These are phyloP conservation scores for Tokudaia tokunoshimensis DNA, from an alignment of 2,797 vertebrate genomes.

Conservation along the genomic window DNA sequence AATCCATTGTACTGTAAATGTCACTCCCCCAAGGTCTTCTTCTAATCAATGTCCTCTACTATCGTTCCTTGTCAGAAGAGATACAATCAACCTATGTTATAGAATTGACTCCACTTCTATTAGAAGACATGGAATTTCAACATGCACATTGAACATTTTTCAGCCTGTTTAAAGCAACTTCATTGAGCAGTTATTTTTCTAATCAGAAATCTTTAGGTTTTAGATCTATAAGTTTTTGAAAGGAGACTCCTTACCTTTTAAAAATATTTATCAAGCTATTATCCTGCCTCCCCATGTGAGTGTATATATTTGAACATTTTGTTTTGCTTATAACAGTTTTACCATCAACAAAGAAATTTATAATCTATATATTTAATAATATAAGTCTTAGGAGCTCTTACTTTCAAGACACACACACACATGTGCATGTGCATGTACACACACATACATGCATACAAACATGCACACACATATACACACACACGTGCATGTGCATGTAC, in stretches of 20 bases:
- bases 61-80: conserved; percentile 73
- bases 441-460: background rate
- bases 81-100: conserved; percentile 60
- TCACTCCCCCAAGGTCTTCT: conserved; percentile 76
- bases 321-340: background rate
- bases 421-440: no score
- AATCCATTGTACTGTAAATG: conserved; percentile 78
- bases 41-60: conserved; percentile 81
- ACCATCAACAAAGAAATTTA: background rate
- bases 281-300: background rate
- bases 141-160: conserved; percentile 2
- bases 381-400: background rate
- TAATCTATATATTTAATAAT: background rate
- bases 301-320: background rate
- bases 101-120: conserved; percentile 71
- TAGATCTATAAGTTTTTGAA: background rate
- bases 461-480: background rate
- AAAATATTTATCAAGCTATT: background rate
- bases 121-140: conserved; percentile 58
- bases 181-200: background rate
- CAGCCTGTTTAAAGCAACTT: conserved; percentile 21
- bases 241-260: background rate
- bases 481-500: no score
- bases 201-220: background rate
- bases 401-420: background rate